Conservation (phyloP, 1,140 invertebrate species). For the Papilio polytes region DNA sequence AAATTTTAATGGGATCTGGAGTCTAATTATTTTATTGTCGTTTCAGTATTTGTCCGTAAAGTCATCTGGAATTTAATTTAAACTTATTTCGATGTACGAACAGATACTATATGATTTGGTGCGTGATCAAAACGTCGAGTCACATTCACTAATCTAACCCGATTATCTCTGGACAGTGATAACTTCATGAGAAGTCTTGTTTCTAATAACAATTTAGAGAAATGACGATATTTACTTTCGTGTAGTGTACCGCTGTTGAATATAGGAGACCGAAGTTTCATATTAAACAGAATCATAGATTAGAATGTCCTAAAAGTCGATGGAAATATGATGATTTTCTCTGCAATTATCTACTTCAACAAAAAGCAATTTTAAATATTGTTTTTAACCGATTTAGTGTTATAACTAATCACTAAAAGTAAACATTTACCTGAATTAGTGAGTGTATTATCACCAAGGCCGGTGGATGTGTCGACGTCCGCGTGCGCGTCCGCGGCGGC, state of each 20-base stretch:
- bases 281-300: too few relatives aligned
- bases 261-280: too few relatives aligned
- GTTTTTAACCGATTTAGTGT: neutral
- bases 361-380: neutral
- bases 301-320: too few relatives aligned
- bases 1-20: too few relatives aligned
- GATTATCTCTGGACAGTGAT: neutral
- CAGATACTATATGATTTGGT: too few relatives aligned
- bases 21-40: too few relatives aligned
- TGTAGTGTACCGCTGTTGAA: too few relatives aligned
- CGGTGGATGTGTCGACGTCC: constrained; percentile 77
- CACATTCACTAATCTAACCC: neutral
- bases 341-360: neutral
- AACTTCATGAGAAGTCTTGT: neutral
- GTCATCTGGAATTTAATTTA: neutral
- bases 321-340: neutral
- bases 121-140: neutral
- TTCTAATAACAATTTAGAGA: neutral
- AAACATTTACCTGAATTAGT: constrained; percentile 74
- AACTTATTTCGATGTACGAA: too few relatives aligned
- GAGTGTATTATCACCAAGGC: constrained; percentile 74
- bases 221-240: neutral
- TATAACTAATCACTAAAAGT: neutral
- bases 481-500: constrained; percentile 64
- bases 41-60: neutral